Base-by-base conservation (phyloP, 2,888 invertebrate species). In the Monochamus alternatus region DNA sequence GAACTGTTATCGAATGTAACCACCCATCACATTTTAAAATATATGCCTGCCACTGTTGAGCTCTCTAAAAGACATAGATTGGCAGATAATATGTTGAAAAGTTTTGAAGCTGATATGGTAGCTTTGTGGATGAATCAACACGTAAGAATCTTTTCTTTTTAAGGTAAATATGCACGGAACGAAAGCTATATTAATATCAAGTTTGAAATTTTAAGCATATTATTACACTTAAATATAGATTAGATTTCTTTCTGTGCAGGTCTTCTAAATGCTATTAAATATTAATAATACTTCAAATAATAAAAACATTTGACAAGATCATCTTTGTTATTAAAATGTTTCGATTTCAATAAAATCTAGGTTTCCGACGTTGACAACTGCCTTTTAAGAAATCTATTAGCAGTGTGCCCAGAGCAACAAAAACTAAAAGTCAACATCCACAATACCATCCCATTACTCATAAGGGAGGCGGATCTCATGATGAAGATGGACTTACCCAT, bases 121-220 rank as follows among this genome's bases (percentile, higher is more conserved):
- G 93, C 94, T 55, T 92, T 95, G 22, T 96, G 96, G 96, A 93
- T 95, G 90, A 95, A 95, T 86, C 96, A 96, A 86, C 95, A 96
- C 87, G 95, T 95, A 84, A 89, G 89, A 79, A 31, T 1, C 9
- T 60, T 31, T 32, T 60, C 52, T 10, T 52, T 52, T 8, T 38
- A 38, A 1, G 43, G n/a, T 5, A 60, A 38, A 8, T n/a, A 55
- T 22, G 22, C 22, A 22, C 22, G 22, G 22, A 22, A 22, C 22
- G 22, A 22, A 22, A 22, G 22, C 22, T 22, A 22, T 22, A 22
- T 1, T 22, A 22, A 22, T 22, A 22, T 22, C 22, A 22, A 22
- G 22, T 22, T 22, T 22, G 1, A 22, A 1, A 22, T 22, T 22
- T 22, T 22, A 22, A 22, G 22, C 22, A 22, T 22, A 22, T 22